These are phyloP conservation scores for Gadopsis marmoratus DNA, from an alignment of 2,797 vertebrate species.

Conservation along the genomic window DNA sequence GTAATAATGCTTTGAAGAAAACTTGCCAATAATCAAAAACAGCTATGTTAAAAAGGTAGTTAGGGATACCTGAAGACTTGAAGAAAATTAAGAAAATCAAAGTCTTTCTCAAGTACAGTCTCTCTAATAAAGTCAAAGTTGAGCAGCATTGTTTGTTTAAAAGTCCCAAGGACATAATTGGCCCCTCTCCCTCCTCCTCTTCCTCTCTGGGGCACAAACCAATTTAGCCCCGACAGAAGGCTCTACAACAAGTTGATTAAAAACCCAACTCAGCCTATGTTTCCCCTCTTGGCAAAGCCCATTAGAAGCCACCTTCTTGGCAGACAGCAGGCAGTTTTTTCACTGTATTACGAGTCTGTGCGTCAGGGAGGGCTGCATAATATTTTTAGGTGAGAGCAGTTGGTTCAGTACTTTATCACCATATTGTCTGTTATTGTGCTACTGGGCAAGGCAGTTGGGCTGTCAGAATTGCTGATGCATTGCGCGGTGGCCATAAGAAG, in stretches of 20 bases:
- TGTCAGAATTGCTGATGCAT: constrained; percentile 24
- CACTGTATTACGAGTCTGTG: constrained; percentile 24
- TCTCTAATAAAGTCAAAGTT: constrained; percentile 47
- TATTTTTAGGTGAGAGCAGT: constrained; percentile 25
- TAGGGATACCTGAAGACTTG: background rate
- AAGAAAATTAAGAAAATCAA: constrained; percentile 11
- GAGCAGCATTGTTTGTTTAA: constrained; percentile 47
- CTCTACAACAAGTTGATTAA: constrained; percentile 54
- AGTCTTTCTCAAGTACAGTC: constrained; percentile 32
- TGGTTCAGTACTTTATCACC: constrained; percentile 22
- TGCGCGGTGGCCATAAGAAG: background rate
- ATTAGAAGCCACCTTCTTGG: constrained; percentile 51
- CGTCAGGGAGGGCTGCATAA: constrained; percentile 6
- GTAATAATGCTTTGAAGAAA: background rate
- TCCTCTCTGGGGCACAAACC: constrained; percentile 51
- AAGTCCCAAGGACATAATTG: constrained; percentile 46
- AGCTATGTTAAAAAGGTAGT: background rate
- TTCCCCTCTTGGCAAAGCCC: constrained; percentile 52
- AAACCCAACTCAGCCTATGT: constrained; percentile 30
- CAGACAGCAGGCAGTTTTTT: constrained; percentile 33
- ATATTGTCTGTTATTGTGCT: constrained; percentile 34
- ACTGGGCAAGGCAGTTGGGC: constrained; percentile 40
- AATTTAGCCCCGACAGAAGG: constrained; percentile 56
- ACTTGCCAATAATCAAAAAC: constrained; percentile 1
- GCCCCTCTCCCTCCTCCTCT: constrained; percentile 12